Evolutionary conservation across 1,140 invertebrate genomes (phyloP).

Genomic region (Cyrtorhinus lividipennis): DNA sequence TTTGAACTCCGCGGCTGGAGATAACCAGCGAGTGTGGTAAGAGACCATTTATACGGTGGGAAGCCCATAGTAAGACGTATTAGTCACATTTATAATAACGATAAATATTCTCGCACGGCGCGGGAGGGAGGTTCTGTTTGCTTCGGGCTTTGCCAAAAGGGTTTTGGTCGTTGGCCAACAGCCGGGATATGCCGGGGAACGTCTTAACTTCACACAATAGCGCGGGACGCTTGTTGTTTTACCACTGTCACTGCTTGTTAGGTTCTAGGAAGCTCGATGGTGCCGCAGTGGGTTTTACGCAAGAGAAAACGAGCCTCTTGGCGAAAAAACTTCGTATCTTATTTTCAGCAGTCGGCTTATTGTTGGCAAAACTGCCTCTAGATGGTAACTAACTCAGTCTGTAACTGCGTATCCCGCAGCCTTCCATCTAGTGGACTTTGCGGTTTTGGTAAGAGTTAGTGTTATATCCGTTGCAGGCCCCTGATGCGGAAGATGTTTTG

Average conservation of each 20-base stretch:
- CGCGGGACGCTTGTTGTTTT: not conserved
- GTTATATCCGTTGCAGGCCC: too few relatives aligned
- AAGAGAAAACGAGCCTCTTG: not conserved
- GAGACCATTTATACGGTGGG: not conserved
- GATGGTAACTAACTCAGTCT: too few relatives aligned
- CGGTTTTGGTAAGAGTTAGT: too few relatives aligned
- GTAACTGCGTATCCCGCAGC: too few relatives aligned
- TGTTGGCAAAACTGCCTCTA: too few relatives aligned
- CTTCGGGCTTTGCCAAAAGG: conserved; percentile 1
- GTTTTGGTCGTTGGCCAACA: not conserved
- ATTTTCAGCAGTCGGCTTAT: too few relatives aligned
- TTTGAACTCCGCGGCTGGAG: too few relatives aligned
- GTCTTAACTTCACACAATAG: conserved; percentile 8
- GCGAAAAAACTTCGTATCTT: too few relatives aligned
- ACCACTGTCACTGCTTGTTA: conserved; percentile 5
- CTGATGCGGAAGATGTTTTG: too few relatives aligned
- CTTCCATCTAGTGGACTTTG: too few relatives aligned
- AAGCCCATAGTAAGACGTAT: not conserved
- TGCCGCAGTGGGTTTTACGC: not conserved
- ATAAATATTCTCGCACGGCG: not conserved
- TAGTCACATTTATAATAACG: conserved; percentile 3
- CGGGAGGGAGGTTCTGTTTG: not conserved
- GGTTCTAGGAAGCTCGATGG: not conserved
- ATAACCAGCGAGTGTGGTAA: not conserved
- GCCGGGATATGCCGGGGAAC: not conserved